Conservation (phyloP, 2,113 vertebrate species). For the Austrofundulus limnaeus region DNA sequence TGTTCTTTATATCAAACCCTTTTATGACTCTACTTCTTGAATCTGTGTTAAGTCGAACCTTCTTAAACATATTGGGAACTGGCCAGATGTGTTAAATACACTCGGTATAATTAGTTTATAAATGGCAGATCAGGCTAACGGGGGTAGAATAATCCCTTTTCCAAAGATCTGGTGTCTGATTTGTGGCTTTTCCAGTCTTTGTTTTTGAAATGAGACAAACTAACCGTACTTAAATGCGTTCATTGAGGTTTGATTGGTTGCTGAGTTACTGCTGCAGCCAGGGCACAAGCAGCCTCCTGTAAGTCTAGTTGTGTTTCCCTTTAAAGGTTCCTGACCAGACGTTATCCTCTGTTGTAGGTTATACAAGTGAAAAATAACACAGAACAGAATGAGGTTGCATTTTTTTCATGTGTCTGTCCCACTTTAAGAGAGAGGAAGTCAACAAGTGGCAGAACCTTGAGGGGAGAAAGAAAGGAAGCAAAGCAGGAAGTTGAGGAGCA, state of each 20-base stretch:
- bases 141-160: neutral
- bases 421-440: conserved; percentile 32
- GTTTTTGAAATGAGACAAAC: neutral
- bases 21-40: too few relatives aligned
- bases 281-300: neutral
- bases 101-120: neutral
- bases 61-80: neutral
- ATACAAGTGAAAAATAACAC: too few relatives aligned
- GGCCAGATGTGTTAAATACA: neutral
- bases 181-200: neutral
- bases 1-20: too few relatives aligned
- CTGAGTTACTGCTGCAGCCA: neutral
- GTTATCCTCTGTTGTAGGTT: too few relatives aligned
- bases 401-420: neutral
- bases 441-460: conserved; percentile 15
- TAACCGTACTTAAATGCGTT: too few relatives aligned
- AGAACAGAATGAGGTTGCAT: too few relatives aligned
- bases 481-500: conserved; percentile 31
- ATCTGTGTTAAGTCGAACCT: neutral
- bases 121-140: neutral
- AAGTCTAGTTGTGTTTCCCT: too few relatives aligned
- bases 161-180: neutral
- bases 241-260: too few relatives aligned
- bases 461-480: conserved; percentile 33
- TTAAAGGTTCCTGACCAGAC: too few relatives aligned